A percentile compares a stretch with the other conserved stretches of the same genome.
Conservation (phyloP, 1,140 invertebrate genomes). For the Zaprionus nigranus region DNA sequence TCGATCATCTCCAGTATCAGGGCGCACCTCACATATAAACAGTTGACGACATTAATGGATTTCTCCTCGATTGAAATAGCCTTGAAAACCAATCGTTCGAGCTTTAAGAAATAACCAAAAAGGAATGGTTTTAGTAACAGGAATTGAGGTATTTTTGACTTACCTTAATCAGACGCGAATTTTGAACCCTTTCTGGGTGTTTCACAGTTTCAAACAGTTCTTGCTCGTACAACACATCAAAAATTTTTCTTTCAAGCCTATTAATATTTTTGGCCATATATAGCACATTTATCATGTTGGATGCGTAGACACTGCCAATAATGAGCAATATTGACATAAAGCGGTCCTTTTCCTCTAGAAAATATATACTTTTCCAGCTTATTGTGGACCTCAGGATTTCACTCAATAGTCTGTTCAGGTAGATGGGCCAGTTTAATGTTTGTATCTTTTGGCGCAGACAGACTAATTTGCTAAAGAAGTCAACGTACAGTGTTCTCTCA, state of each 20-base stretch:
- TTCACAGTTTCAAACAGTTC: not conserved
- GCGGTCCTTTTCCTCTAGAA: not conserved
- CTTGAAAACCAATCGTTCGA: constrained; percentile 4
- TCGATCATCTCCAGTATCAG: constrained; percentile 12
- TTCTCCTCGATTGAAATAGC: constrained; percentile 6
- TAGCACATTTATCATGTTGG: not conserved
- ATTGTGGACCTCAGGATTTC: not conserved
- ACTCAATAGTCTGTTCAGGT: not conserved
- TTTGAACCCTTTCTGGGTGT: not conserved
- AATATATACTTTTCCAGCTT: not conserved
- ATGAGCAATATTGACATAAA: not conserved
- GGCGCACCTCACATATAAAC: constrained; percentile 1
- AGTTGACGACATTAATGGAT: not conserved
- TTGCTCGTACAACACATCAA: not conserved
- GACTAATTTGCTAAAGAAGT: not conserved
- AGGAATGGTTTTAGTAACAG: not conserved
- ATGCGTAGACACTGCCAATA: not conserved
- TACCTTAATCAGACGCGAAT: not conserved
- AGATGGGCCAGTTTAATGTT: not conserved
- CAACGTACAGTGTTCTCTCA: not conserved
- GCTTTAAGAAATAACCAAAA: not conserved
- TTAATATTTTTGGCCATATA: not conserved
- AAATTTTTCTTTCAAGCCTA: constrained; percentile 3
- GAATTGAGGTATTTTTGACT: not conserved
- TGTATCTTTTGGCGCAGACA: not conserved